A percentile compares a stretch with the other conserved stretches of the same genome.
Evolutionary conservation across 2,888 invertebrate genomes (phyloP).

Genomic region (Pharmacophagus antenor): DNA sequence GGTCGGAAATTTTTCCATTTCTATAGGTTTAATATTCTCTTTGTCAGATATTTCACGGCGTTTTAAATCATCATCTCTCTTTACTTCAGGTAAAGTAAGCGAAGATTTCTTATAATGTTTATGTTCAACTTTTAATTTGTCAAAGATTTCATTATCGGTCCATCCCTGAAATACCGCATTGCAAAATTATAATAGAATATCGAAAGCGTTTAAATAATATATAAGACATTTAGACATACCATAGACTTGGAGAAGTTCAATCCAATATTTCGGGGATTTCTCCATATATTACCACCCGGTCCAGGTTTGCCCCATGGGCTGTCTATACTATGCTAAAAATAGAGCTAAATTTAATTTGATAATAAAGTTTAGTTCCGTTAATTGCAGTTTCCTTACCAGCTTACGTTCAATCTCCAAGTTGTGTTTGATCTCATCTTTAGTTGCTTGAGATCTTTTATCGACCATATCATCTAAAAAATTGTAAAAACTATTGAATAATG

Average conservation of each 20-base stretch:
- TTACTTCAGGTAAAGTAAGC: constrained; percentile 75
- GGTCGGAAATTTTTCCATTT: constrained; percentile 58
- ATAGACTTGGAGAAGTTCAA: constrained; percentile 88
- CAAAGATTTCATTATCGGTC: constrained; percentile 70
- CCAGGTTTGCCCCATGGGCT: constrained; percentile 85
- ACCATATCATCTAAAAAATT: constrained; percentile 80
- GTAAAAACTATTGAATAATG: constrained; percentile 5
- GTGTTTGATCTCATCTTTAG: constrained; percentile 69
- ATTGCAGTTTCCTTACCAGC: constrained; percentile 67
- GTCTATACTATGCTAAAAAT: constrained; percentile 64
- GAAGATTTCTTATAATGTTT: constrained; percentile 60
- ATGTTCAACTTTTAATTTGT: constrained; percentile 57
- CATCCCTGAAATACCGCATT: constrained; percentile 56
- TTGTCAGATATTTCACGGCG: constrained; percentile 43
- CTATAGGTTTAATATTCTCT: constrained; percentile 50
- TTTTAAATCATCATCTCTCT: constrained; percentile 66
- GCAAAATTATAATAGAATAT: not conserved
- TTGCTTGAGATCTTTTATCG: constrained; percentile 72
- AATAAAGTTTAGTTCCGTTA: constrained; percentile 32
- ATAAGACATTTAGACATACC: constrained; percentile 66
- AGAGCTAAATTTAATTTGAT: constrained; percentile 30
- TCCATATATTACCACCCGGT: constrained; percentile 87
- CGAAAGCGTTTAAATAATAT: not conserved
- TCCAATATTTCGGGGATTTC: constrained; percentile 86
- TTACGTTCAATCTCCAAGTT: constrained; percentile 74